Evolutionary conservation across 2,888 invertebrate genomes (phyloP).

Genomic region (Syrista parreyssii): DNA sequence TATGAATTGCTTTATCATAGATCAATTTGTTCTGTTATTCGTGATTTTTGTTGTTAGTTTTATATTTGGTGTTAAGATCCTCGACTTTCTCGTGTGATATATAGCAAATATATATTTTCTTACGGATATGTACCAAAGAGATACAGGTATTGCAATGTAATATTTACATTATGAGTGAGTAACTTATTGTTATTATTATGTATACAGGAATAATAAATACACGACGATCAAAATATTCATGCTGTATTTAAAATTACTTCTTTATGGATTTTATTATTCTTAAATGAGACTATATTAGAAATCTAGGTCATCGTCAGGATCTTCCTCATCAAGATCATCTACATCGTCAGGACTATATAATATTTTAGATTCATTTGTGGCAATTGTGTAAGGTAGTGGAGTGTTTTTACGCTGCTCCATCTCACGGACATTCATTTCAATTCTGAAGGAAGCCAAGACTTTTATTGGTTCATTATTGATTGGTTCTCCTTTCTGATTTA

Average conservation of each 20-base stretch:
- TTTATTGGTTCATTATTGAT: slow-evolving; percentile 21
- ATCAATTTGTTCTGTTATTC: neutral
- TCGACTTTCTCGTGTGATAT: neutral
- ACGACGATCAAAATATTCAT: slow-evolving; percentile 36
- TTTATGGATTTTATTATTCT: neutral
- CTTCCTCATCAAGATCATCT: slow-evolving; percentile 88
- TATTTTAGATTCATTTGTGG: slow-evolving; percentile 67
- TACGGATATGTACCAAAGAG: neutral
- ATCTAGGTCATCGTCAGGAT: slow-evolving; percentile 87
- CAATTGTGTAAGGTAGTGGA: slow-evolving; percentile 52
- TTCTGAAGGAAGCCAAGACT: slow-evolving; percentile 54
- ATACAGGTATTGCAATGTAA: neutral
- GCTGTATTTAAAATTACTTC: neutral
- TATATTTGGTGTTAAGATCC: neutral
- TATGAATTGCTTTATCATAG: neutral
- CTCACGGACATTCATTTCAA: slow-evolving; percentile 56
- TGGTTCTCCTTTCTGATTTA: slow-evolving; percentile 10
- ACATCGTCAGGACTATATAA: slow-evolving; percentile 81
- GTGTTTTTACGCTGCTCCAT: slow-evolving; percentile 55
- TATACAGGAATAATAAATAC: slow-evolving; percentile 44
- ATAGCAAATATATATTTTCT: neutral
- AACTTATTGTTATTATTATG: slow-evolving; percentile 6
- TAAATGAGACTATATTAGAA: slow-evolving; percentile 65
- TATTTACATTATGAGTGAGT: neutral
- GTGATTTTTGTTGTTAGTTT: neutral